Percentiles rank a stretch among this genome's conserved stretches.
Conservation (phyloP, 2,888 invertebrate species). For the Scaptomyza cyrtandrae region DNA sequence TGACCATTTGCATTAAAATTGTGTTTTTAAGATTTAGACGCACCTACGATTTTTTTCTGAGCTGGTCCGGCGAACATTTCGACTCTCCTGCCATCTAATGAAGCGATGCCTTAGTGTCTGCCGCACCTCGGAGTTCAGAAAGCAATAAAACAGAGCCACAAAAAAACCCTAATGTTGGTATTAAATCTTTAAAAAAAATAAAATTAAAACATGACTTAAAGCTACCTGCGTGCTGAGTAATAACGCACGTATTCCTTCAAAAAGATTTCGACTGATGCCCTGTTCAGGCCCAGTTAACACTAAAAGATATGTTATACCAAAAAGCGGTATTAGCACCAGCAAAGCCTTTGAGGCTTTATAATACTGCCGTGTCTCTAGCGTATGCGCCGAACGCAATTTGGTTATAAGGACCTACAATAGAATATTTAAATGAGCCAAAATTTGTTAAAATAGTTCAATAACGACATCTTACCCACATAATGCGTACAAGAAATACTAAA, state of each 20-base stretch:
- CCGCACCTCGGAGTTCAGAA: constrained; percentile 95
- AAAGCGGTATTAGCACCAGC: constrained; percentile 94
- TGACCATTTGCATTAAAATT: constrained; percentile 18
- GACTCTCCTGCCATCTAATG: constrained; percentile 88
- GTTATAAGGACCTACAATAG: constrained; percentile 92
- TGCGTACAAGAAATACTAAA: constrained; percentile 91
- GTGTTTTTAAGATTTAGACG: constrained; percentile 1
- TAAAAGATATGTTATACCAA: constrained; percentile 95
- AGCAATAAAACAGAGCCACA: constrained; percentile 96
- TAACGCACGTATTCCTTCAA: constrained; percentile 91
- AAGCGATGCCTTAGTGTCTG: constrained; percentile 93
- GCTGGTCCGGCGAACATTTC: constrained; percentile 80
- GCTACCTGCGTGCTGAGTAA: constrained; percentile 95
- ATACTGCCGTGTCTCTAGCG: constrained; percentile 95
- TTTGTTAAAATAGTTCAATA: too few relatives aligned
- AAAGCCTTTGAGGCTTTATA: constrained; percentile 96
- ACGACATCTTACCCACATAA: constrained; percentile 91
- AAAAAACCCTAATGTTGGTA: constrained; percentile 90
- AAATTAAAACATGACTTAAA: too few relatives aligned
- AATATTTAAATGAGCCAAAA: not conserved
- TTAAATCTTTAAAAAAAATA: not conserved
- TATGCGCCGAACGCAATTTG: constrained; percentile 95
- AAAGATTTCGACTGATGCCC: constrained; percentile 90
- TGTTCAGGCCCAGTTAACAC: constrained; percentile 92
- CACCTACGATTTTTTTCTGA: constrained; percentile 83